A percentile compares a stretch with the other conserved stretches of the same genome.
phyloP scores from a whole-genome alignment of 1,140 invertebrate genomes.

The Olivierus martensii region DNA sequence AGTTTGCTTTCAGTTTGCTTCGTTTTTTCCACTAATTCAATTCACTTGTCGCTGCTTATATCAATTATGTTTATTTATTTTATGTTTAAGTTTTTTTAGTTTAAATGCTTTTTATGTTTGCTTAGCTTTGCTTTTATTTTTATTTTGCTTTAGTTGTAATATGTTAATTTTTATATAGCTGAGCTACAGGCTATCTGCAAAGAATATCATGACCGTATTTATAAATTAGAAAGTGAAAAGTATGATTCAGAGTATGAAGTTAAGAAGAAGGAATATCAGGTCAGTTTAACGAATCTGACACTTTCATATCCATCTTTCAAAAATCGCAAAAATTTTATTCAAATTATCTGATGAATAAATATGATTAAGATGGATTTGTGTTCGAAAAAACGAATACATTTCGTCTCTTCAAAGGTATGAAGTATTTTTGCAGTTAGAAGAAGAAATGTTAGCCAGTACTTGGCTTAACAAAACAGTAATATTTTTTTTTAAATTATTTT shows the following conservation, averaged over 20 bases:
- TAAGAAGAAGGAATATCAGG: conserved; percentile 89
- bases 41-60: background rate
- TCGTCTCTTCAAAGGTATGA: background rate
- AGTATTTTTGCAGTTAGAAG: no score
- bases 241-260: conserved; percentile 95
- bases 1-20: background rate
- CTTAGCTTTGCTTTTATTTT: background rate
- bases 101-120: background rate
- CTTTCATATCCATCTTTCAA: background rate
- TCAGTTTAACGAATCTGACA: conserved; percentile 33
- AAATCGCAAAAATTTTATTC: no score
- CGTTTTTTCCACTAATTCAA: background rate
- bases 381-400: background rate
- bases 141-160: background rate
- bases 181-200: conserved; percentile 91
- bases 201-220: conserved; percentile 83
- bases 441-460: no score
- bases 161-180: conserved; percentile 50
- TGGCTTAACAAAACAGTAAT: no score
- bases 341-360: background rate
- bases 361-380: background rate
- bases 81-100: background rate
- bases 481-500: no score
- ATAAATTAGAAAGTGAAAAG: conserved; percentile 88
- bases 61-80: background rate